These are phyloP conservation scores for Brachionus calyciflorus DNA, from an alignment of 1,140 invertebrate species.

Conservation along the genomic window DNA sequence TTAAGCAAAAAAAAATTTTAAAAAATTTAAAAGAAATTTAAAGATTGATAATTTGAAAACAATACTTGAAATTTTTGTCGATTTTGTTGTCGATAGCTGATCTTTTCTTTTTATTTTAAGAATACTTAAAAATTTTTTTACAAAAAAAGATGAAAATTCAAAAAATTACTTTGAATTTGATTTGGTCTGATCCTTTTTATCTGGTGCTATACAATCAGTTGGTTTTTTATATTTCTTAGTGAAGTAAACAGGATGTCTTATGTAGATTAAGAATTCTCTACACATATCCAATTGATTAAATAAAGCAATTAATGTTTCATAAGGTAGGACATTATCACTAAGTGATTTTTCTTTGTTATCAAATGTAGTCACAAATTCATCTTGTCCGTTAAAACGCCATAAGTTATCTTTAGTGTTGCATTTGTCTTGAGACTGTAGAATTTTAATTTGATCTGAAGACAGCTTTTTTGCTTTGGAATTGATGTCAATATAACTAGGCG, in stretches of 20 bases:
- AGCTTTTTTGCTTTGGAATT: background rate
- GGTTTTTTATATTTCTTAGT: constrained; percentile 20
- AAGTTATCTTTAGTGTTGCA: constrained; percentile 8
- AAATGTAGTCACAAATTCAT: background rate
- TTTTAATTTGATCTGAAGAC: background rate
- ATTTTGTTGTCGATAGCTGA: background rate
- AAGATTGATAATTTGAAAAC: no score
- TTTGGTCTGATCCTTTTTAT: no score
- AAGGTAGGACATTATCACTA: constrained; percentile 1
- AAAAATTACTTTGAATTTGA: constrained; percentile 1
- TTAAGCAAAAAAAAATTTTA: no score
- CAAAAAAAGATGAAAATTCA: background rate
- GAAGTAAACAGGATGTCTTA: constrained; percentile 14
- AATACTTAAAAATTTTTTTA: background rate
- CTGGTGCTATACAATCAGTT: background rate
- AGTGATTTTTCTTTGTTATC: background rate
- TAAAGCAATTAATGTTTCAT: background rate
- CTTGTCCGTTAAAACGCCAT: background rate
- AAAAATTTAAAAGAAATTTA: no score
- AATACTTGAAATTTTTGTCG: no score
- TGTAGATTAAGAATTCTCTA: background rate
- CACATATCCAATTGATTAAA: constrained; percentile 13
- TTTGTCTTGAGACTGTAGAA: background rate
- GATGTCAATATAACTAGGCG: background rate
- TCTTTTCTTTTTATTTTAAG: background rate